Evolutionary conservation across 2,113 vertebrate species (phyloP), one percentile per base, ranked within the genome.

Genomic region (Sigmodon hispidus): DNA sequence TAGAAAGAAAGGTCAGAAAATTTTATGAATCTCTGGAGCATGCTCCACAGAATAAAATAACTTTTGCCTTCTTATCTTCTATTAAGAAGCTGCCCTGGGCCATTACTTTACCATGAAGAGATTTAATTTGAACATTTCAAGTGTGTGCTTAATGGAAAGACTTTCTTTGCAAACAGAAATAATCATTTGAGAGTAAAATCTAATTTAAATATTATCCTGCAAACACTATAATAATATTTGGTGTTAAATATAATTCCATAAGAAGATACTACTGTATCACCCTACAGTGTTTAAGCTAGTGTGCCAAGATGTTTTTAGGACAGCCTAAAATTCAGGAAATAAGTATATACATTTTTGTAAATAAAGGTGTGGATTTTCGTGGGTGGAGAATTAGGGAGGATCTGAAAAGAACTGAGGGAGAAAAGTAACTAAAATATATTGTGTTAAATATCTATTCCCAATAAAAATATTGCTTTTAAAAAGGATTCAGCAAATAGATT

Each of bases 121-220:
- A 95, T 90, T 93, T 89, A 87, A 97, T 91, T 91, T 93, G 75
- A 96, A 61, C 73, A 77, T 90, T 96, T 93, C 63, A 90, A 92
- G 40, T 72, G 31, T 88, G 50, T 9, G 80, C 69, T 93, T 96
- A 92, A 94, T 77, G 96, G 40, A 87, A 94, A 97, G 79, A 0
- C 26, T 89, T 70, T 63, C 90, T 94, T 93, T 67, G 55, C 45
- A 95, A 95, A 93, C 52, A 17, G 57, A 91, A 92, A 89, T 93
- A 85, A 57, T 75, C 29, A 77, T 79, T 85, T 95, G 50, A 80
- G 57, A 94, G 1, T 84, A 90, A 96, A 95, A 81, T 91, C 89
- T 63, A 84, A 93, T 95, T 96, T 97, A 95, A 88, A 85, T 90
- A 90, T 85, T 79, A 40, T 50, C 52, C 43, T 95, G 70, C 12